Percentiles rank a stretch among this genome's conserved stretches.
These are phyloP conservation scores for Ptyas mucosa DNA, from an alignment of 2,113 vertebrate species.

Conservation along the genomic window DNA sequence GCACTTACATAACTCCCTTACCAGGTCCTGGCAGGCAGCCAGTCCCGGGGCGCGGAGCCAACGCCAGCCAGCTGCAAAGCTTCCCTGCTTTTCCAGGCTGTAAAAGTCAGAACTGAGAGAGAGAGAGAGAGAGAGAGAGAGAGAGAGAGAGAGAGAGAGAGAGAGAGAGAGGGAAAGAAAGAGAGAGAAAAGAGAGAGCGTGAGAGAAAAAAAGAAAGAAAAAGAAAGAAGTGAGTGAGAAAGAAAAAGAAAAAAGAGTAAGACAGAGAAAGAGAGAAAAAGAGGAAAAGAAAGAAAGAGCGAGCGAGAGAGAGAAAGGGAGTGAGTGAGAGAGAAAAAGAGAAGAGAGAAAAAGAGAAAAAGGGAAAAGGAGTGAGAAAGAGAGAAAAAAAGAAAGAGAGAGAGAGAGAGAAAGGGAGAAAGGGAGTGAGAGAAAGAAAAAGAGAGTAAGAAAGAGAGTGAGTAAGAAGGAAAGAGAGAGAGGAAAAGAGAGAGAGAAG, in stretches of 20 bases:
- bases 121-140: background rate
- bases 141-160: accelerated
- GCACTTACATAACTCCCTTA: slow-evolving; percentile 15
- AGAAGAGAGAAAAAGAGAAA: no score
- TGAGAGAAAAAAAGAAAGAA: no score
- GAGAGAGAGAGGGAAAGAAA: accelerated
- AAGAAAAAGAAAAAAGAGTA: no score
- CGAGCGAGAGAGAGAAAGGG: no score
- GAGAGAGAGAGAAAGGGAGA: no score
- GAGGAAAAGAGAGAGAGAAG: accelerated
- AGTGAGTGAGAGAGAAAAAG: background rate
- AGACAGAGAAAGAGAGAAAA: no score
- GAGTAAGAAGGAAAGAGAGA: no score
- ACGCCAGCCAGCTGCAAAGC: background rate
- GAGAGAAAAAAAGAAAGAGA: accelerated
- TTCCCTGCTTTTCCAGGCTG: background rate
- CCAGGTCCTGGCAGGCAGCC: background rate
- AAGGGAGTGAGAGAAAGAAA: no score
- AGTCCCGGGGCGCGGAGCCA: background rate
- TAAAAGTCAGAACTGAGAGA: background rate
- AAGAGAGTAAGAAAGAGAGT: accelerated
- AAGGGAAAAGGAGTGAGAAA: accelerated
- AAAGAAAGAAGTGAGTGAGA: no score
- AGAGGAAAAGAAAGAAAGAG: background rate
- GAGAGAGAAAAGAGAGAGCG: accelerated